phyloP scores from a whole-genome alignment of 2,113 vertebrate genomes.

The Stegastes partitus region DNA sequence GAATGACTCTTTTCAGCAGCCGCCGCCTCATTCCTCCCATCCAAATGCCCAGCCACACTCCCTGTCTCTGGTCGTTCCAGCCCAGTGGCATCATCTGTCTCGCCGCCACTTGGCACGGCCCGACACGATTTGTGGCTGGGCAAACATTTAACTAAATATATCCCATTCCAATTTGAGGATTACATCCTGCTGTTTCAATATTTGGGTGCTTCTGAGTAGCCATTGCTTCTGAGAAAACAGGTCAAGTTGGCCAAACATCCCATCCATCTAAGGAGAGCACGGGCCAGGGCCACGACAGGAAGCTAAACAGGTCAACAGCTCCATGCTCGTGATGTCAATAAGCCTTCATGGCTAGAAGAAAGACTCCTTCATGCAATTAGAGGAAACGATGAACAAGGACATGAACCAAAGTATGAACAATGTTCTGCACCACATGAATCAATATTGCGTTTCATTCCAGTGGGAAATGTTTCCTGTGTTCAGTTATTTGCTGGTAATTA shows the following conservation, averaged over 20 bases:
- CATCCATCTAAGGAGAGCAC: constrained; percentile 6
- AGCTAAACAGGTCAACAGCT: constrained; percentile 19
- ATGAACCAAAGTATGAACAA: no score
- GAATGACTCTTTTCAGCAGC: constrained; percentile 51
- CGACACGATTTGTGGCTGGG: constrained; percentile 67
- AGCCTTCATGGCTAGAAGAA: not conserved
- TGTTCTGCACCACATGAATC: no score
- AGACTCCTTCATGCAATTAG: not conserved
- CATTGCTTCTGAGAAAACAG: constrained; percentile 32
- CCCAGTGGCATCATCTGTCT: constrained; percentile 55
- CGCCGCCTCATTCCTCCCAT: constrained; percentile 37
- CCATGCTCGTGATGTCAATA: constrained; percentile 35
- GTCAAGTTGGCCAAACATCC: constrained; percentile 53
- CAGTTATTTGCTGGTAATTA: no score
- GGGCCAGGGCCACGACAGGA: not conserved
- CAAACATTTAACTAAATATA: constrained; percentile 81
- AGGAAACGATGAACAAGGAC: no score
- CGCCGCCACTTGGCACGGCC: constrained; percentile 75
- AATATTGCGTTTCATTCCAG: no score
- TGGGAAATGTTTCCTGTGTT: no score
- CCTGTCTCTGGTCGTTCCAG: constrained; percentile 31
- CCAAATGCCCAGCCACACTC: constrained; percentile 29
- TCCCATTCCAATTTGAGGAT: constrained; percentile 75
- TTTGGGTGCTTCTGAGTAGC: constrained; percentile 61
- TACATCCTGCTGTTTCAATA: constrained; percentile 80